Conservation (phyloP, 2,888 invertebrate genomes). For the Eilema caniola region DNA sequence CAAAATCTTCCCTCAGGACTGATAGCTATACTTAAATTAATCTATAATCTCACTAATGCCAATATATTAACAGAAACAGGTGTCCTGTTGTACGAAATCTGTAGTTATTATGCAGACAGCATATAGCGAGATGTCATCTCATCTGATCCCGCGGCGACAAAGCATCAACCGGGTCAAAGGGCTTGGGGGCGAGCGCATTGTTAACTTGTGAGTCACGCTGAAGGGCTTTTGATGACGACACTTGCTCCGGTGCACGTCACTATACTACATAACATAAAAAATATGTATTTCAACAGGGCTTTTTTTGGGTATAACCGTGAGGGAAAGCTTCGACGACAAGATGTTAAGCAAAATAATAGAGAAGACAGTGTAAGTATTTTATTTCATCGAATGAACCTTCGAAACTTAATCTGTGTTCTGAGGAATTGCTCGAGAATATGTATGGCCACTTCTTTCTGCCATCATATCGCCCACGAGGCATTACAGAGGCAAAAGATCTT, state of each 20-base stretch:
- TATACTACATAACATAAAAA: constrained; percentile 48
- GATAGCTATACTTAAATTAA: background rate
- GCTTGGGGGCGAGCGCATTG: constrained; percentile 77
- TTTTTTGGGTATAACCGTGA: constrained; percentile 46
- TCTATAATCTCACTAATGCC: background rate
- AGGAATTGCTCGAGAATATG: background rate
- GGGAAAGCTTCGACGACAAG: constrained; percentile 22
- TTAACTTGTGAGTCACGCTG: constrained; percentile 81
- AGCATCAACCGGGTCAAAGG: constrained; percentile 82
- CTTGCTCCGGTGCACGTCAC: constrained; percentile 61
- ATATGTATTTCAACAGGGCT: constrained; percentile 60
- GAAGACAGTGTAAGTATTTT: constrained; percentile 7
- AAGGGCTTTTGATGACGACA: constrained; percentile 81
- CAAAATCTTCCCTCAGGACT: background rate
- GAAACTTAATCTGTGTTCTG: background rate
- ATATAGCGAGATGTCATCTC: constrained; percentile 73
- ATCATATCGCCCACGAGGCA: background rate
- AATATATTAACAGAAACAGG: constrained; percentile 37
- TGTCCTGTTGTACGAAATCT: constrained; percentile 23
- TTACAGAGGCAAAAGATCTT: background rate
- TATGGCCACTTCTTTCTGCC: background rate
- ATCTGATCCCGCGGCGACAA: constrained; percentile 77
- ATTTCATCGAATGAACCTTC: background rate
- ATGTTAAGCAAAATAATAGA: constrained; percentile 35
- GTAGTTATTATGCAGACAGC: constrained; percentile 36